Base-by-base conservation (phyloP, 2,888 invertebrate genomes). In the Ametastegia equiseti region DNA sequence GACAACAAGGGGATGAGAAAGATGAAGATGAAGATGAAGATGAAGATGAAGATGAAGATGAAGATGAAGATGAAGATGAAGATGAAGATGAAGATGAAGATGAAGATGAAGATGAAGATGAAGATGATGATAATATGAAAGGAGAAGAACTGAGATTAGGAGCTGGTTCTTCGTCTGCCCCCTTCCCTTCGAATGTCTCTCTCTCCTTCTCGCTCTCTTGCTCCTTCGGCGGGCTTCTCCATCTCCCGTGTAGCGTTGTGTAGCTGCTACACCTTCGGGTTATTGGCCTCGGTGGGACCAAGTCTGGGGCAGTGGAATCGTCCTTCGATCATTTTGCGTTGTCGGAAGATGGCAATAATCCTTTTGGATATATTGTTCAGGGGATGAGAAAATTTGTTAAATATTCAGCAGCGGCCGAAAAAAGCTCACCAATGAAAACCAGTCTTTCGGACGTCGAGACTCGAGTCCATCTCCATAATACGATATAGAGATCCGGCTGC, bases 241-340 rank as follows among this genome's bases (percentile, higher is more conserved):
- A n/a, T 63, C 54, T 54, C 75, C 33, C 71, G 30, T 27, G 63
- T 54, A 42, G 27, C 47, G 78, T 60, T 36, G 57, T 54, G 67
- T 69, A 79, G 57, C 63, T 81, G 67, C 69, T 81, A 79, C 65
- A 54, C 65, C 78, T 82, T 54, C 88, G 85, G 90, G 90, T 90
- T 90, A 88, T 88, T 87, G 90, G 87, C 91, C 91, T 88, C 86
- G 84, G 84, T 84, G 89, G 88, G 89, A 90, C 89, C 87, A 84
- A 81, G 39, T 65, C 54, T 33, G 19, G 75, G 27, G 39, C 3
- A n/a, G 5, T 57, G 30, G 65, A 63, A 67, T 75, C 36, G 69
- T 78, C 67, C 65, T 65, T 39, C 1, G 36, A 65, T 65, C 19
- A 65, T 39, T 65, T 65, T 19, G 65, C 65, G 9, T 65, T 36